Conservation (phyloP, 2,797 vertebrate genomes). For the Rhinichthys osculus region DNA sequence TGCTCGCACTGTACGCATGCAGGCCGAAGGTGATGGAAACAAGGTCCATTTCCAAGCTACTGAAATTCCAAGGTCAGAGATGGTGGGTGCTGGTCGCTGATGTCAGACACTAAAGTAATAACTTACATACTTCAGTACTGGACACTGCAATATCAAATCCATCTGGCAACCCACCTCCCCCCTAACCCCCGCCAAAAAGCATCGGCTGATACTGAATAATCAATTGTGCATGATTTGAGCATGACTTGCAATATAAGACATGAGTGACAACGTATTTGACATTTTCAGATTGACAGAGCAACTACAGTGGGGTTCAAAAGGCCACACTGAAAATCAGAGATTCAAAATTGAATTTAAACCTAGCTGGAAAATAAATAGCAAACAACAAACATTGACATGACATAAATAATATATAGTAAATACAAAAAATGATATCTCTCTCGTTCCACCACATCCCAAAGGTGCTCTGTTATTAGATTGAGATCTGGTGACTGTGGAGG, state of each 20-base stretch:
- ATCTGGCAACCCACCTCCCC: background rate
- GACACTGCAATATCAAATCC: background rate
- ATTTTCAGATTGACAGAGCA: background rate
- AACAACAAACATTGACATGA: background rate
- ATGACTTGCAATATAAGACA: background rate
- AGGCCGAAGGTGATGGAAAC: constrained; percentile 54
- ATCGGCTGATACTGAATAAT: background rate
- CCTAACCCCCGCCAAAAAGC: too few species aligned
- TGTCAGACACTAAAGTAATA: constrained; percentile 8
- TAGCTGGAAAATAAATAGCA: background rate
- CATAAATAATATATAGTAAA: background rate
- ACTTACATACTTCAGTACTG: background rate
- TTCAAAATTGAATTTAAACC: background rate
- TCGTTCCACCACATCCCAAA: background rate
- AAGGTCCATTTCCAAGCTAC: constrained; percentile 47
- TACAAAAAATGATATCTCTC: background rate
- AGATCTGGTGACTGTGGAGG: background rate
- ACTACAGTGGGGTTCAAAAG: background rate
- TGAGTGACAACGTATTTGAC: background rate
- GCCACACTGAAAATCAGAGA: background rate
- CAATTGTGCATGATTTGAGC: background rate
- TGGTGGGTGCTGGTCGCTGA: background rate
- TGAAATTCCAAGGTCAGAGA: constrained; percentile 56
- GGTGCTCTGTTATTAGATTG: background rate
- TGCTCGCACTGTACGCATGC: constrained; percentile 43